Evolutionary conservation across 2,113 vertebrate species (phyloP).

Genomic region (Corythornis madagascariensis): DNA sequence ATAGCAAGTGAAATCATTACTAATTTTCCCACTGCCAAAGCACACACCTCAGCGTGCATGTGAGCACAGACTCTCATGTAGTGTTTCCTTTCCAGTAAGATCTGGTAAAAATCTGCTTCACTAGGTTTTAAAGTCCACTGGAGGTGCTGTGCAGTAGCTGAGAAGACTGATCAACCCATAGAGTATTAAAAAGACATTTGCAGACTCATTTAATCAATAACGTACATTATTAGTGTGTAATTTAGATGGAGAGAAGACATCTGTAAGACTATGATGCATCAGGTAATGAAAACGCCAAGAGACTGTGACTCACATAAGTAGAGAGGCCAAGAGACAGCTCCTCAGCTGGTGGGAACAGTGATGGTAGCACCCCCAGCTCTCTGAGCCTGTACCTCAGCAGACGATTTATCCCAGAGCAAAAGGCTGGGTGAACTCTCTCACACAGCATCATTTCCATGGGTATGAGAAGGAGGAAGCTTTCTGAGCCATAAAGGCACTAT

Average conservation of each 20-base stretch:
- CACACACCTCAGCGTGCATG: rapidly evolving
- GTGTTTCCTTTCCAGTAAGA: neutral
- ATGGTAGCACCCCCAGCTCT: neutral
- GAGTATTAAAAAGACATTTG: slow-evolving; percentile 68
- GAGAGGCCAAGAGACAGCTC: neutral
- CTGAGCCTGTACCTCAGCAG: neutral
- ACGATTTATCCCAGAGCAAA: neutral
- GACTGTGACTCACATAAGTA: neutral
- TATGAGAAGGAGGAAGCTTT: neutral
- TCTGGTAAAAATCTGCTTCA: slow-evolving; percentile 34
- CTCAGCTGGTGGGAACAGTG: neutral
- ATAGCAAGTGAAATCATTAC: neutral
- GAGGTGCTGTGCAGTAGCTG: slow-evolving; percentile 39
- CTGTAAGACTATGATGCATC: slow-evolving; percentile 42
- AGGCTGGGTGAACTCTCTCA: neutral
- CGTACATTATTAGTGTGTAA: slow-evolving; percentile 56
- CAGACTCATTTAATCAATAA: slow-evolving; percentile 72
- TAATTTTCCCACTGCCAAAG: neutral
- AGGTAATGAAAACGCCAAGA: slow-evolving; percentile 39
- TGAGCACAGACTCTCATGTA: neutral
- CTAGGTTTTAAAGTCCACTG: slow-evolving; percentile 44
- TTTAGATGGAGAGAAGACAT: slow-evolving; percentile 38
- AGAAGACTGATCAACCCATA: slow-evolving; percentile 62
- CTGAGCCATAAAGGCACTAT: neutral
- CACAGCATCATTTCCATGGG: neutral